Evolutionary conservation across 2,888 invertebrate species (phyloP), one percentile per base, ranked within the genome.

Genomic region (Linnaemya tessellans): DNA sequence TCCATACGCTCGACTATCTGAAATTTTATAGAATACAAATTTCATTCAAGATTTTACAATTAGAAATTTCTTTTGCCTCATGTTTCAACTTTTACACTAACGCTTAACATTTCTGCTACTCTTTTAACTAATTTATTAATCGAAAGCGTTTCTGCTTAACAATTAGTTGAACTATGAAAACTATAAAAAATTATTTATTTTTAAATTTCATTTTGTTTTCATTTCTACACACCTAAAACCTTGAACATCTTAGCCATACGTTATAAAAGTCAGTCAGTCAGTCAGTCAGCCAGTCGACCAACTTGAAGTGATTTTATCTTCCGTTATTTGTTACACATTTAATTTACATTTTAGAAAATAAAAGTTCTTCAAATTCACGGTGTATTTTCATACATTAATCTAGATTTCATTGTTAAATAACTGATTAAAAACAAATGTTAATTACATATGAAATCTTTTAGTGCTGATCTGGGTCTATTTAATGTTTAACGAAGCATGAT

Each of bases 1-100:
- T 99, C 98, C 97, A 98, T 97, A 79, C 97, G 95, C 91, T 98
- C 98, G 1, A 99, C 97, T 90, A 97, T 96, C 94, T 98, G 56
- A 8, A 58, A 51, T 20, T 71, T 13, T 11, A 43, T 30, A 71
- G 58, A 1, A 25, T 38, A 7, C n/a, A 68, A 22, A 18, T 64
- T 68, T 25, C 20, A 71, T 54, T 3, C 30, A 30, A 38, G 9
- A 1, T 38, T 7, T 38, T 38, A 10, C 11, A 38, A n/a, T n/a
- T 38, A 1, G 9, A 49, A 30, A 2, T 49, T 49, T 49, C 1
- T 49, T 49, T n/a, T n/a, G n/a, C n/a, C n/a, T n/a, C 7, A 10
- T 7, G 10, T 20, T 20, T 46, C 5, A n/a, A 38, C 9, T 38
- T 38, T 38, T 30, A 3, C 30, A 30, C 30, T 30, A 30, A 38